These are phyloP conservation scores for Pygoscelis adeliae DNA, from an alignment of 2,113 vertebrate genomes.

Conservation along the genomic window DNA sequence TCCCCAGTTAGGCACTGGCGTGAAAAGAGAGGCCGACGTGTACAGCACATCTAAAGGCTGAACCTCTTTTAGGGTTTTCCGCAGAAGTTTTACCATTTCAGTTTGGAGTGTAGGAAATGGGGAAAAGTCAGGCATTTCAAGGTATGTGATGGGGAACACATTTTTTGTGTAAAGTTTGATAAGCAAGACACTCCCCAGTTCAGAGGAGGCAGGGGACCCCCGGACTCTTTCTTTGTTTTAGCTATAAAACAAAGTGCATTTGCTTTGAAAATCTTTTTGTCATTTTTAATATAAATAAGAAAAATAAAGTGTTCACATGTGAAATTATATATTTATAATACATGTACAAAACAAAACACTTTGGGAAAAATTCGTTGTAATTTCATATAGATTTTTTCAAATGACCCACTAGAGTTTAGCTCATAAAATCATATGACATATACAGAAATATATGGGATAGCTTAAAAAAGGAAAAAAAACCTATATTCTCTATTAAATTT, in stretches of 20 bases:
- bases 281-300: background rate
- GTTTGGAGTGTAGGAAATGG: background rate
- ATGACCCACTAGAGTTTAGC: background rate
- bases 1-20: background rate
- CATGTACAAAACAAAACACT: background rate
- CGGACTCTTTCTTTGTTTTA: background rate
- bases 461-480: background rate
- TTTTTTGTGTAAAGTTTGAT: background rate
- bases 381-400: background rate
- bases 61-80: background rate
- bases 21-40: accelerated
- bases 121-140: background rate
- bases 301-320: background rate
- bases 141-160: background rate
- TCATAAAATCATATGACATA: background rate
- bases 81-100: background rate
- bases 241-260: background rate
- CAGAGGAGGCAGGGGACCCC: background rate
- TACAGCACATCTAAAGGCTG: accelerated
- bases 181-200: background rate
- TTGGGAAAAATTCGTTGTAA: background rate
- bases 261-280: background rate
- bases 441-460: background rate
- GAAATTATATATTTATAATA: background rate
- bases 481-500: background rate